Conservation (phyloP, 2,797 vertebrate genomes). For the Hylomyscus alleni region DNA sequence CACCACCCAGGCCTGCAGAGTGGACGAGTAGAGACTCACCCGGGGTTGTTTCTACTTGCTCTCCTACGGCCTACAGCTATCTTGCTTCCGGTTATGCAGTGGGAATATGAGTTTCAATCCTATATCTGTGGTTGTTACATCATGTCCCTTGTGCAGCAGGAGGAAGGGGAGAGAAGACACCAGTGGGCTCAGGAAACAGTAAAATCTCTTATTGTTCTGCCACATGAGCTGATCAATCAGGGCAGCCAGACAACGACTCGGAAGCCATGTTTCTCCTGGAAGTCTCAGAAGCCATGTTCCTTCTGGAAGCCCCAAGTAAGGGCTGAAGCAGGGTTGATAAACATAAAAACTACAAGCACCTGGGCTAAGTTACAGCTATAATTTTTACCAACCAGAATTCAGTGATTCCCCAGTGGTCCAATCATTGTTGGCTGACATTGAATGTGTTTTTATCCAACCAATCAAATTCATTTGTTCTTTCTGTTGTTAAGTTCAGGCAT, state of each 20-base stretch:
- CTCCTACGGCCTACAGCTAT: background rate
- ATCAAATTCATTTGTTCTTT: background rate
- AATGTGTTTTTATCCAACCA: background rate
- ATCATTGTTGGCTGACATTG: background rate
- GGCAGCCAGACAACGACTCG: background rate
- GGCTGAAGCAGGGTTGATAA: background rate
- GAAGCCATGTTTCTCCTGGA: background rate
- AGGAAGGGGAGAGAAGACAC: background rate
- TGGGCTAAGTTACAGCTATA: background rate
- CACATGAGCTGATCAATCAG: background rate
- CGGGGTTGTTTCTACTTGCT: background rate
- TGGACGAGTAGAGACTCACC: background rate
- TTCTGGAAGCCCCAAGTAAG: background rate
- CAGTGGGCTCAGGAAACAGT: background rate
- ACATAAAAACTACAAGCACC: background rate
- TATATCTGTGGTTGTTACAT: background rate
- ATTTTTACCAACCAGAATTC: background rate
- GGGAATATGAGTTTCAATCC: background rate
- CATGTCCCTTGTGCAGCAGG: background rate
- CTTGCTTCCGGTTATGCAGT: background rate
- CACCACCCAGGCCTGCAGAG: rapidly evolving
- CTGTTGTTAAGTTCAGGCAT: background rate
- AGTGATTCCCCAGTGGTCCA: background rate
- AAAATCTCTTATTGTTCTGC: background rate
- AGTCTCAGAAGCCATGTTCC: background rate